These are phyloP conservation scores for Alligator mississippiensis DNA, from an alignment of 2,113 vertebrate genomes.

Conservation along the genomic window DNA sequence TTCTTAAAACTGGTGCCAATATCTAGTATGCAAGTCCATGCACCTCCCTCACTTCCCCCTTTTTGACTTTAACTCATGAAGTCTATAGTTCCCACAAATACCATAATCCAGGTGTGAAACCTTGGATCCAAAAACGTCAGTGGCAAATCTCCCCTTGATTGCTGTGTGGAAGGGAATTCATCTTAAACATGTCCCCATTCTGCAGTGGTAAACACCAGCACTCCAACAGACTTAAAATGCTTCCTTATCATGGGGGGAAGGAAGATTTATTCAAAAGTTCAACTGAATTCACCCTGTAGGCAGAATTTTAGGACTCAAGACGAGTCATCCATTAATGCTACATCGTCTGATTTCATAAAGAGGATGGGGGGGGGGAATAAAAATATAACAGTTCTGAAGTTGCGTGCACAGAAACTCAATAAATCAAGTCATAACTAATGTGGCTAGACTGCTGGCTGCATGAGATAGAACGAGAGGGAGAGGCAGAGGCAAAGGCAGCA, in stretches of 20 bases:
- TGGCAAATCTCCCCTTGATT: neutral
- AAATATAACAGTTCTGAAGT: constrained; percentile 15
- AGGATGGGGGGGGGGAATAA: neutral
- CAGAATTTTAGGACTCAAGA: neutral
- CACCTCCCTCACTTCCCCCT: too few species aligned
- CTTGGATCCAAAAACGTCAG: neutral
- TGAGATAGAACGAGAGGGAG: neutral
- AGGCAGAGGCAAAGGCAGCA: neutral
- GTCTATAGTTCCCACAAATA: too few species aligned
- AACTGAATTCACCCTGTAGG: neutral
- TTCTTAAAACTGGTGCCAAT: too few species aligned
- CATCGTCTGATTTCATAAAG: neutral
- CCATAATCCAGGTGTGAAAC: neutral
- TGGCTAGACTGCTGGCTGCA: neutral
- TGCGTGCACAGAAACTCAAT: neutral
- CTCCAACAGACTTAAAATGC: neutral
- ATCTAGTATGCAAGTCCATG: too few species aligned
- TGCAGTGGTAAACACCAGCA: neutral
- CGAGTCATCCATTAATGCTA: neutral
- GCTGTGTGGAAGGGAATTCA: neutral
- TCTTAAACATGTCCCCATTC: neutral
- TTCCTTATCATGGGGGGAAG: neutral
- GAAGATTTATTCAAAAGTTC: neutral
- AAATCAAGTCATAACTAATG: neutral
- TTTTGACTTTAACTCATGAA: too few species aligned